Conservation (phyloP, 1,140 invertebrate species). For the Zaprionus vittiger region DNA sequence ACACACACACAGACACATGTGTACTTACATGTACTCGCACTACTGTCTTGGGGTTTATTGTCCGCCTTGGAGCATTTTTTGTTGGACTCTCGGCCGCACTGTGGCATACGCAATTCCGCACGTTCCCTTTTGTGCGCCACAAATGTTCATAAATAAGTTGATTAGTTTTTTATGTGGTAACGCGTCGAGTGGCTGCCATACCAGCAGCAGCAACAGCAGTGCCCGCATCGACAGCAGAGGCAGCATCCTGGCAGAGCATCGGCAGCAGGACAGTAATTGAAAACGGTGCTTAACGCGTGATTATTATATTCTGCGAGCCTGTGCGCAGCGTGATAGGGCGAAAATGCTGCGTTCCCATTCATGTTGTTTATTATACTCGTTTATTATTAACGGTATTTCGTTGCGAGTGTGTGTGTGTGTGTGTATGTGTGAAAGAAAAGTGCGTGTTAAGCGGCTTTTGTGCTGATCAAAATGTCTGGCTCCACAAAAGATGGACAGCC, state of each 20-base stretch:
- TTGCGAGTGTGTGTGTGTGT: not conserved
- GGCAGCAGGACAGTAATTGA: constrained; percentile 64
- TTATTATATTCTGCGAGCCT: constrained; percentile 70
- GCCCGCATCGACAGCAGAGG: not conserved
- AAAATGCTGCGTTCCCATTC: constrained; percentile 42
- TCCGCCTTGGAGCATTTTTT: constrained; percentile 21
- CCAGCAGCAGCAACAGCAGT: constrained; percentile 1
- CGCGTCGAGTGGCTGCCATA: constrained; percentile 59
- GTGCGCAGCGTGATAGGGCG: constrained; percentile 61
- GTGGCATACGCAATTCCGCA: constrained; percentile 74
- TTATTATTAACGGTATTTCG: constrained; percentile 36
- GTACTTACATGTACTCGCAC: not conserved
- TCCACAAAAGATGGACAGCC: constrained; percentile 29
- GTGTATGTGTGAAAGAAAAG: constrained; percentile 51
- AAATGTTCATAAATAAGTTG: constrained; percentile 83
- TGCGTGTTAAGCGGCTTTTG: constrained; percentile 72
- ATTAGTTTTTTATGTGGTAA: constrained; percentile 80
- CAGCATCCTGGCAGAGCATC: not conserved
- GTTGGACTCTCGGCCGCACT: constrained; percentile 23
- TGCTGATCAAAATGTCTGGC: constrained; percentile 44
- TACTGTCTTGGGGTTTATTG: constrained; percentile 11
- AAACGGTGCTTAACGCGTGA: constrained; percentile 79
- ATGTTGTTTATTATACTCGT: constrained; percentile 49
- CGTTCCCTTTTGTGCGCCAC: constrained; percentile 75
- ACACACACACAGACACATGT: not conserved